Conservation (phyloP, 2,113 vertebrate species). For the Chloropsis hardwickii region DNA sequence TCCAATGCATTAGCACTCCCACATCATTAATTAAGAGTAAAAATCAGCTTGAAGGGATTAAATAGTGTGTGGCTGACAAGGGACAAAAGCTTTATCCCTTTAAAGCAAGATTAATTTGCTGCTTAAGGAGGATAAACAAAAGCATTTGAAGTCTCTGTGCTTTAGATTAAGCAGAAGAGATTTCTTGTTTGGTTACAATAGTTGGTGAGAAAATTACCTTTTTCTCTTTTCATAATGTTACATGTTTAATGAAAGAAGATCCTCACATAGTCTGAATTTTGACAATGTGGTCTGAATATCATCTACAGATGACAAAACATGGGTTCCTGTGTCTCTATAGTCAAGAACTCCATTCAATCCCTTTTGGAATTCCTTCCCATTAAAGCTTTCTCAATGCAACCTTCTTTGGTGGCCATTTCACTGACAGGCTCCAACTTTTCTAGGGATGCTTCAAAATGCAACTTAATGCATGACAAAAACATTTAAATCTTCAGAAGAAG, state of each 20-base stretch:
- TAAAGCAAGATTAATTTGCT: not conserved
- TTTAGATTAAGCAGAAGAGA: not conserved
- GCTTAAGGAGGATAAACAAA: not conserved
- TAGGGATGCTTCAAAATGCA: slow-evolving; percentile 78
- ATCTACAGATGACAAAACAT: slow-evolving; percentile 82
- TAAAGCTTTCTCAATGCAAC: slow-evolving; percentile 85
- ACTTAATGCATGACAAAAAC: slow-evolving; percentile 75
- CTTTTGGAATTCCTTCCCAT: slow-evolving; percentile 83
- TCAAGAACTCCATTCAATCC: slow-evolving; percentile 79
- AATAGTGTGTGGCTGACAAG: not conserved
- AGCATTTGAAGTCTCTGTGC: not conserved
- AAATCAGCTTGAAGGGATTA: not conserved
- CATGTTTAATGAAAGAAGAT: slow-evolving; percentile 82
- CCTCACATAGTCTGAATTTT: slow-evolving; percentile 89
- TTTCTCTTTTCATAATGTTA: slow-evolving; percentile 78
- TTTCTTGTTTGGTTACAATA: not conserved
- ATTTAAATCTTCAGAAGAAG: slow-evolving; percentile 70
- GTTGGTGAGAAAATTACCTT: slow-evolving; percentile 50
- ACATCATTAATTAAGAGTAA: not conserved
- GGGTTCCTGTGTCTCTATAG: slow-evolving; percentile 82
- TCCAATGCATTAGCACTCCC: not conserved
- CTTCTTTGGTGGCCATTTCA: slow-evolving; percentile 83
- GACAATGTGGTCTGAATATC: slow-evolving; percentile 87
- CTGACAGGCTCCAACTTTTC: slow-evolving; percentile 79
- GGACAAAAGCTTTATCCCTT: not conserved